A percentile compares a stretch with the other conserved stretches of the same genome.
phyloP scores from a whole-genome alignment of 2,888 invertebrate species.

The Hololepta plana region DNA sequence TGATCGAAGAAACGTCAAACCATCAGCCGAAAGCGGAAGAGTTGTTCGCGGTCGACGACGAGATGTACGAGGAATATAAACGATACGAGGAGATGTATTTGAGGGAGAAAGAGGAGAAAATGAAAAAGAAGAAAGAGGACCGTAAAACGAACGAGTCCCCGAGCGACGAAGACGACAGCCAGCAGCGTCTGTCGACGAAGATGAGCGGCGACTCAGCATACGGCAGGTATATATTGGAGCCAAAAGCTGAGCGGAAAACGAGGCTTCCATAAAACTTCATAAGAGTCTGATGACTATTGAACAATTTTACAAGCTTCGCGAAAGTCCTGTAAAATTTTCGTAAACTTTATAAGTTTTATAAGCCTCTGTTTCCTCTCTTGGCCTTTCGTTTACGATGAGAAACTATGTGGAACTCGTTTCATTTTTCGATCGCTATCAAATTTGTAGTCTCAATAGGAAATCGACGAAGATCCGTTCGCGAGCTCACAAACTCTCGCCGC shows the following conservation, averaged over 20 bases:
- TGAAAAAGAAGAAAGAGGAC: constrained; percentile 26
- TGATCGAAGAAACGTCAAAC: too few relatives aligned
- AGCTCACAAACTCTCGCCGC: constrained; percentile 15
- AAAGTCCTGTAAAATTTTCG: too few relatives aligned
- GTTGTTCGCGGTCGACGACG: constrained; percentile 22
- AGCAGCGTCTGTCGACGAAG: constrained; percentile 23
- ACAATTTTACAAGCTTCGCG: too few relatives aligned
- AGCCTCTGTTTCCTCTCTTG: too few relatives aligned
- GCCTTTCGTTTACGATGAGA: too few relatives aligned
- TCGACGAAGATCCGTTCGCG: constrained; percentile 23
- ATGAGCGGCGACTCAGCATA: constrained; percentile 58
- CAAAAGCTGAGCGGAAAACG: too few relatives aligned
- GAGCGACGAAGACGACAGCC: constrained; percentile 25
- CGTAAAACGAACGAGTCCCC: constrained; percentile 13
- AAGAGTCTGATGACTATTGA: too few relatives aligned
- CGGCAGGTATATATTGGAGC: constrained; percentile 63
- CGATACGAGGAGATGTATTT: constrained; percentile 24
- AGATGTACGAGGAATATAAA: constrained; percentile 26
- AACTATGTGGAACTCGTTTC: too few relatives aligned
- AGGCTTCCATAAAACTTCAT: too few relatives aligned
- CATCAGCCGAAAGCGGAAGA: too few relatives aligned
- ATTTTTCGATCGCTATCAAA: too few relatives aligned
- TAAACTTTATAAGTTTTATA: too few relatives aligned
- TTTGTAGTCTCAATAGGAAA: constrained; percentile 37
- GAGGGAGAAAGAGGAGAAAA: constrained; percentile 22